Percentiles rank a stretch among this genome's conserved stretches.
These are phyloP conservation scores for Aphelocoma californica DNA, from an alignment of 2,797 vertebrate genomes.

Conservation along the genomic window DNA sequence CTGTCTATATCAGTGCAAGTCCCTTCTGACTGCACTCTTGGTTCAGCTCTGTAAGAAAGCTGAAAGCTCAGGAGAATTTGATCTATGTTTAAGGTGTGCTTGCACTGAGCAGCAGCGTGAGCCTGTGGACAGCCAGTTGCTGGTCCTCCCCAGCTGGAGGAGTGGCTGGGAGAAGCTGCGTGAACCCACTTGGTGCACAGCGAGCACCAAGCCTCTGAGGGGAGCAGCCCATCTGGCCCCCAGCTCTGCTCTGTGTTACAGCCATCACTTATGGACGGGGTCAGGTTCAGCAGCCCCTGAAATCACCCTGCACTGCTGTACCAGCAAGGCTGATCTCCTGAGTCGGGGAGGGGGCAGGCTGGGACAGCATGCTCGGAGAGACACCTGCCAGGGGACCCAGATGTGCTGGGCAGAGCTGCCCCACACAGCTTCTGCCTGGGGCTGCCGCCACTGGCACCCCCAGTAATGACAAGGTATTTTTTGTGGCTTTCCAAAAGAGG, in stretches of 20 bases:
- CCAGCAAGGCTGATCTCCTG: not conserved
- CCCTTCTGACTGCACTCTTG: not conserved
- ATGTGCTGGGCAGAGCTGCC: accelerated
- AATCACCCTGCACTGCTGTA: conserved; percentile 5
- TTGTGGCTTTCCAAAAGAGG: not conserved
- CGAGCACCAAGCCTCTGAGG: not conserved
- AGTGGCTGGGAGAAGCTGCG: not conserved
- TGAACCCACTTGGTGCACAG: not conserved
- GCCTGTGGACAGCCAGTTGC: accelerated
- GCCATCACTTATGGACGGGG: accelerated
- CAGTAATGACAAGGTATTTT: not conserved
- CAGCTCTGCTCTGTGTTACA: not conserved
- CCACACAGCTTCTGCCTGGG: accelerated
- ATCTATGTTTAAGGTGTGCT: not conserved
- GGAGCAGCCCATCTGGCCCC: not conserved
- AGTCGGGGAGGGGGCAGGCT: not conserved
- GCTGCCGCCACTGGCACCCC: not conserved
- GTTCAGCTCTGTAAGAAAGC: not conserved
- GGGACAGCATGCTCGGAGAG: accelerated
- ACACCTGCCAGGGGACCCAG: not conserved
- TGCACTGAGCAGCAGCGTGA: not conserved
- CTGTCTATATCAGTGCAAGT: not conserved
- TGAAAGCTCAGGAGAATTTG: not conserved
- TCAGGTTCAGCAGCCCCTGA: not conserved
- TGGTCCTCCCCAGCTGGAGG: not conserved